These are phyloP conservation scores for Steromphala cineraria DNA, from an alignment of 2,888 invertebrate species.

Conservation along the genomic window DNA sequence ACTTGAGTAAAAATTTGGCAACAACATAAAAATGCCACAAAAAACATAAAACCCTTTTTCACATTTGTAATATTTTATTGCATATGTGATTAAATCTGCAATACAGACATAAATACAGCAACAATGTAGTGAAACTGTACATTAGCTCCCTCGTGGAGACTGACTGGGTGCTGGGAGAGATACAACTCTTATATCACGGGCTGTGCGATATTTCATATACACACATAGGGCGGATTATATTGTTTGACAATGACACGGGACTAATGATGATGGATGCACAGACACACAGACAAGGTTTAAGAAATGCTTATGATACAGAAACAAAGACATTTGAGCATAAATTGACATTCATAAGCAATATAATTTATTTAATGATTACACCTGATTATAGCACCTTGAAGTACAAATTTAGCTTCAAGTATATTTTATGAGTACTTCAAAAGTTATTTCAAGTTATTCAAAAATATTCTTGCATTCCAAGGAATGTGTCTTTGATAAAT, in stretches of 20 bases:
- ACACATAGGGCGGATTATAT: conserved; percentile 5
- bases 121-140: neutral
- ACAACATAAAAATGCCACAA: no score
- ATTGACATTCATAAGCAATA: neutral
- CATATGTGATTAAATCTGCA: neutral
- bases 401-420: no score
- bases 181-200: neutral
- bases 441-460: no score
- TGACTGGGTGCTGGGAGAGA: neutral
- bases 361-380: no score
- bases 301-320: conserved; percentile 15
- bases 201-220: neutral
- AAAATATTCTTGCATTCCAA: no score
- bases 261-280: neutral
- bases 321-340: neutral
- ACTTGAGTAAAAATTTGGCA: no score
- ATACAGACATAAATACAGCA: conserved; percentile 6
- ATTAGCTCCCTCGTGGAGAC: neutral
- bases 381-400: no score
- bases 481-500: no score
- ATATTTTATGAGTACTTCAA: no score
- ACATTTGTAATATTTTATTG: neutral
- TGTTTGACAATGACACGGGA: neutral
- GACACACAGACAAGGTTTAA: neutral
- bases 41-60: neutral